These are phyloP conservation scores for Cinara cedri DNA, from an alignment of 2,888 invertebrate species.

Conservation along the genomic window DNA sequence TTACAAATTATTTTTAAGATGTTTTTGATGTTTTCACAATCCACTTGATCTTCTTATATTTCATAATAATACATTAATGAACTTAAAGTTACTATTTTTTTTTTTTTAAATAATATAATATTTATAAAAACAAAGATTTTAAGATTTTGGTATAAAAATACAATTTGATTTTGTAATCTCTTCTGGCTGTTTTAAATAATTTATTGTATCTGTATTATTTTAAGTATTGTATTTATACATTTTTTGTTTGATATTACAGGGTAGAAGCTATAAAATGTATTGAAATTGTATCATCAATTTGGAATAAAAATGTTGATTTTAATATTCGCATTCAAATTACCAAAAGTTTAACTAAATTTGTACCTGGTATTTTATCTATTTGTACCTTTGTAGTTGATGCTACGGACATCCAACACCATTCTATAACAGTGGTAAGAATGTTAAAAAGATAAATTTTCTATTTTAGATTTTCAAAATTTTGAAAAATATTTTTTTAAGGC, in stretches of 20 bases:
- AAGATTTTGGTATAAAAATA: neutral
- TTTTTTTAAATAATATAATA: neutral
- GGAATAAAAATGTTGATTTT: slow-evolving; percentile 63
- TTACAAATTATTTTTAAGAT: too few species aligned
- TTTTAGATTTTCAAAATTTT: neutral
- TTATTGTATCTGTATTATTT: neutral
- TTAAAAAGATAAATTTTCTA: neutral
- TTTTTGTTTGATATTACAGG: slow-evolving; percentile 55
- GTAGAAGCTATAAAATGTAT: slow-evolving; percentile 68
- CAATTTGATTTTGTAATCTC: neutral
- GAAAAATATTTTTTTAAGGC: slow-evolving; percentile 35
- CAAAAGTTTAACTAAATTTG: slow-evolving; percentile 69
- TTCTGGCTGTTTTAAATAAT: neutral
- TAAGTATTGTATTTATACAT: too few species aligned
- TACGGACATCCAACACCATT: slow-evolving; percentile 70
- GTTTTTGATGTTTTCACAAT: too few species aligned
- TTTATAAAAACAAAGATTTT: neutral
- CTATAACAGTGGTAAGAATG: slow-evolving; percentile 67
- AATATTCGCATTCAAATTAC: slow-evolving; percentile 67
- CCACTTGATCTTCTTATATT: too few species aligned
- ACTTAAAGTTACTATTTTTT: too few species aligned
- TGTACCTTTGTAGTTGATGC: slow-evolving; percentile 69
- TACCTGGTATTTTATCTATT: slow-evolving; percentile 71
- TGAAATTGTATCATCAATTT: slow-evolving; percentile 66
- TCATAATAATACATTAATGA: too few species aligned